Evolutionary conservation across 2,888 invertebrate species (phyloP).

Genomic region (Hoplodrina blanda): DNA sequence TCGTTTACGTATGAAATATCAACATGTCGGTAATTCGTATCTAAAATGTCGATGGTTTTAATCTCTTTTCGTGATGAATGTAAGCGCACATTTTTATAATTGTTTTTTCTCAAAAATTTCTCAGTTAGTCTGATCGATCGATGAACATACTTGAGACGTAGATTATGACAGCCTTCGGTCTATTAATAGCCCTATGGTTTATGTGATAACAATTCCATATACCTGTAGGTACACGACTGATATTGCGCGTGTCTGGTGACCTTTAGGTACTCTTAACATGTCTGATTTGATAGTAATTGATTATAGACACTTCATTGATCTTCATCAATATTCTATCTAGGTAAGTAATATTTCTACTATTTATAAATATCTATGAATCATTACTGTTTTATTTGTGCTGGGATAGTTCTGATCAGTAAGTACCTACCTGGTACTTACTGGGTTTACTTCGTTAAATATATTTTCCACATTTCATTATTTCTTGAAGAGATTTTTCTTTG

Average conservation of each 20-base stretch:
- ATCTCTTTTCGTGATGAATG: slow-evolving; percentile 26
- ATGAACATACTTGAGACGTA: slow-evolving; percentile 49
- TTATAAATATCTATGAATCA: slow-evolving; percentile 14
- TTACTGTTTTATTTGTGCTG: slow-evolving; percentile 5
- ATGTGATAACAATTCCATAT: slow-evolving; percentile 60
- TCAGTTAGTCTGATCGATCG: slow-evolving; percentile 32
- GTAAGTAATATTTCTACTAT: slow-evolving; percentile 11
- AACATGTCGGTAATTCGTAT: slow-evolving; percentile 1
- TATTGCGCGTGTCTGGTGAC: slow-evolving; percentile 70
- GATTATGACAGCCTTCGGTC: slow-evolving; percentile 52
- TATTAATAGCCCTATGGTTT: slow-evolving; percentile 53
- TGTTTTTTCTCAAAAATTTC: slow-evolving; percentile 1
- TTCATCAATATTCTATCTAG: slow-evolving; percentile 15
- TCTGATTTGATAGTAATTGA: slow-evolving; percentile 54
- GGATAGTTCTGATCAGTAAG: background rate
- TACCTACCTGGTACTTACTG: background rate
- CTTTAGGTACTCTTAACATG: slow-evolving; percentile 66
- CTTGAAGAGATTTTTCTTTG: background rate
- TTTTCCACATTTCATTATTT: background rate
- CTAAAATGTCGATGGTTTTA: slow-evolving; percentile 26
- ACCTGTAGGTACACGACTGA: slow-evolving; percentile 50
- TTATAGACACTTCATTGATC: slow-evolving; percentile 33
- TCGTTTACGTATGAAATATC: background rate
- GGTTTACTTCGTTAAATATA: too few species aligned
- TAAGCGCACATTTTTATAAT: background rate